Base-by-base conservation (phyloP, 2,113 vertebrate species). In the Notiomystis cincta region DNA sequence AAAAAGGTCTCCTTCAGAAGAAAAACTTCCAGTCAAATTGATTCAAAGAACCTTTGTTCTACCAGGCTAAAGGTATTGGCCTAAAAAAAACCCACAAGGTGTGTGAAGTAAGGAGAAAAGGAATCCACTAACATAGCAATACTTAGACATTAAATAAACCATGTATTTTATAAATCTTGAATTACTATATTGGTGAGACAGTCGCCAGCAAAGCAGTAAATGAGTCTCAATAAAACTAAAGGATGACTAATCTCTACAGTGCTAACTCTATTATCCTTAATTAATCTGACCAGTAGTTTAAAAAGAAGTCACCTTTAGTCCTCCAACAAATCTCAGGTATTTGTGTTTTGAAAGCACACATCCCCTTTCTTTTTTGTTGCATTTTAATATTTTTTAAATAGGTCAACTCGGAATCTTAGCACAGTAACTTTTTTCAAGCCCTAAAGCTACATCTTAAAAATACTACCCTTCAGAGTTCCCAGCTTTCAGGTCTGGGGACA, bases 401-500 rank as follows among this genome's bases (percentile, higher is more conserved):
- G 56, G 81, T 78, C 53, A 89, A 21, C 31, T 47, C 65, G 25
- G 31, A 94, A 38, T 79, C 57, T 85, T 51, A 45, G 50, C 40
- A 92, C 1, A 2, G 28, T 61, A 71, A 87, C 44, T 60, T 76
- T 93, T 88, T 89, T 69, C 58, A 88, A 92, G 82, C 62, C 82
- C 90, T 80, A 50, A 87, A 93, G 75, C 79, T 90, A 45, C 23
- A 77, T 33, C 42, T 92, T 28, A 65, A 65, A 94, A 73, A 33
- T 64, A 70, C 14, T 48, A 50, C 14, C 62, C 50, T 90, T 56
- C 85, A 69, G 42, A 87, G 37, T 45, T 79, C 27, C 42, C 71
- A 73, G 38, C 37, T 88, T 87, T 92, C 78, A 90, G 62, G 79
- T 94, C 64, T 85, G 67, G 50, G 54, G 40, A 93, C 70, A 82